A percentile compares a stretch with the other conserved stretches of the same genome.
phyloP scores from a whole-genome alignment of 1,140 invertebrate genomes.

The Babylonia areolata region DNA sequence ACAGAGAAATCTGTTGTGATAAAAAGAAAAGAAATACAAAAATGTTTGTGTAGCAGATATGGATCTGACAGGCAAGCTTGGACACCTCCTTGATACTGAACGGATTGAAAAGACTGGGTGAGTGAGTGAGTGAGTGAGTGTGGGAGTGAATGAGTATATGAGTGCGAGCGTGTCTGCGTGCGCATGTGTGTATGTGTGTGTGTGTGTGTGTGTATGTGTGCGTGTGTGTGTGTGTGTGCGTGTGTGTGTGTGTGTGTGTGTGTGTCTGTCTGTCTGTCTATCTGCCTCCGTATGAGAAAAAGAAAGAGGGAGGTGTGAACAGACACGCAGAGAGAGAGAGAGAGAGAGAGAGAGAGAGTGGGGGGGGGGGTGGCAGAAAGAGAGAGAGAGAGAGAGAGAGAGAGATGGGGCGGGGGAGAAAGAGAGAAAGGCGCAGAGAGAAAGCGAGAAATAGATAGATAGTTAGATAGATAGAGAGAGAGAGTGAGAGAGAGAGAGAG shows the following conservation, averaged over 20 bases:
- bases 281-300: background rate
- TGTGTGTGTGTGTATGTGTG: conserved; percentile 13
- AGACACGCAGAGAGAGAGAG: background rate
- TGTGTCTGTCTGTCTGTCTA: background rate
- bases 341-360: background rate
- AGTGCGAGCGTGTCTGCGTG: no score
- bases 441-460: no score
- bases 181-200: background rate
- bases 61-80: no score
- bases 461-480: background rate
- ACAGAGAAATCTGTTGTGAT: no score
- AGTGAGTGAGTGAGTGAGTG: background rate
- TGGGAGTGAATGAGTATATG: no score
- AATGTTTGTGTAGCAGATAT: no score
- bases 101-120: background rate
- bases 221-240: background rate
- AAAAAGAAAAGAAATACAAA: no score
- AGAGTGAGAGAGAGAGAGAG: background rate
- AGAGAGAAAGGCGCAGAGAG: background rate
- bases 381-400: background rate
- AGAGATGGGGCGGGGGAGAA: background rate
- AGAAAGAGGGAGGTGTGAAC: no score
- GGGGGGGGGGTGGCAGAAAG: background rate
- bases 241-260: conserved; percentile 16
- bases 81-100: no score